phyloP scores from a whole-genome alignment of 2,113 vertebrate genomes.

The Hippocampus abdominalis region DNA sequence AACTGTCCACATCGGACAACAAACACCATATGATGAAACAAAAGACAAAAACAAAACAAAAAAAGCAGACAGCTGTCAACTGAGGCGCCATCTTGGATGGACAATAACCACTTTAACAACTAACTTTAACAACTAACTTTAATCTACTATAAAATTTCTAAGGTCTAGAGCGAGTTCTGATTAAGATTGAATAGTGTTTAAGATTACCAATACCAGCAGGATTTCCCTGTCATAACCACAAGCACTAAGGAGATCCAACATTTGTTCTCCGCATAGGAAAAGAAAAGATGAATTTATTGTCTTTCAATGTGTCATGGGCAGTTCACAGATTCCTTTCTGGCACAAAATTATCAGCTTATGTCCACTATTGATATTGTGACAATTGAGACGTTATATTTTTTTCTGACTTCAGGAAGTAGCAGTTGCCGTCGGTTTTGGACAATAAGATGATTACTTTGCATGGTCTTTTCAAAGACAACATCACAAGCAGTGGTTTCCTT shows the following conservation, averaged over 20 bases:
- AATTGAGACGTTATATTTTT: slow-evolving; percentile 8
- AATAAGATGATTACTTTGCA: slow-evolving; percentile 40
- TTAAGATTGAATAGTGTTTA: neutral
- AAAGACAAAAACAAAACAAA: no score
- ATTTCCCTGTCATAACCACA: slow-evolving; percentile 67
- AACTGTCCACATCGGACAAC: no score
- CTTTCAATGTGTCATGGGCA: slow-evolving; percentile 58
- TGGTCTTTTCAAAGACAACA: slow-evolving; percentile 39
- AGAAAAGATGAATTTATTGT: slow-evolving; percentile 54
- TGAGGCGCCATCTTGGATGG: no score
- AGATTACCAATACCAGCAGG: slow-evolving; percentile 58
- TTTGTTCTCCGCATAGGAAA: slow-evolving; percentile 49
- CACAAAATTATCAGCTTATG: slow-evolving; percentile 32
- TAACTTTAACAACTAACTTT: no score
- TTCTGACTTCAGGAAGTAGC: slow-evolving; percentile 17
- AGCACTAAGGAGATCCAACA: slow-evolving; percentile 60
- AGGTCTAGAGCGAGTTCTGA: neutral
- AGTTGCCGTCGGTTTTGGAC: slow-evolving; percentile 36
- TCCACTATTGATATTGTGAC: slow-evolving; percentile 27
- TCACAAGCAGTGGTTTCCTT: slow-evolving; percentile 26
- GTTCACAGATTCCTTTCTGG: slow-evolving; percentile 34
- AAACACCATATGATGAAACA: no score
- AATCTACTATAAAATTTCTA: neutral
- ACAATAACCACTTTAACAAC: no score
- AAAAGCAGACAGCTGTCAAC: no score